Conservation (phyloP, 2,113 vertebrate genomes). For the Pangasianodon gigas region DNA sequence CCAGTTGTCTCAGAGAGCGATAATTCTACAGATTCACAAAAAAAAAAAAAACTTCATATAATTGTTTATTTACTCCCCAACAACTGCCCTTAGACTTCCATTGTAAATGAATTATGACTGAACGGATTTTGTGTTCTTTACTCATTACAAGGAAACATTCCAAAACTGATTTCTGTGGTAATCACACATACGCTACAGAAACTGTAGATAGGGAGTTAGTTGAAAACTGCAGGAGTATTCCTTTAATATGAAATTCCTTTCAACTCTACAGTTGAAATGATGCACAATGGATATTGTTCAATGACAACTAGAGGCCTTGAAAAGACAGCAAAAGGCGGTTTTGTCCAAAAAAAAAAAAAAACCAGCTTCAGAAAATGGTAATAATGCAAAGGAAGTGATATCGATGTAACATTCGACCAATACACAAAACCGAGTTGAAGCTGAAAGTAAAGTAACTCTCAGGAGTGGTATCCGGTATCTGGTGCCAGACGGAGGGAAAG, state of each 20-base stretch:
- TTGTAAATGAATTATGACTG: background rate
- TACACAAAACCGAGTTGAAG: conserved; percentile 2
- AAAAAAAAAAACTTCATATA: background rate
- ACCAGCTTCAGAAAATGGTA: background rate
- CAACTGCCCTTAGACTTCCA: background rate
- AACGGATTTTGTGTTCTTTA: background rate
- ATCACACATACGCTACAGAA: background rate
- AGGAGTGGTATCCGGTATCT: conserved; percentile 38
- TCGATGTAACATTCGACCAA: background rate
- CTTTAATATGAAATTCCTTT: background rate
- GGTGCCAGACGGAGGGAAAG: conserved; percentile 28
- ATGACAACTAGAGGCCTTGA: background rate
- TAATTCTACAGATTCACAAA: background rate
- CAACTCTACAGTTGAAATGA: background rate
- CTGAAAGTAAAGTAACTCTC: conserved; percentile 27
- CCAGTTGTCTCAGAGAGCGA: background rate
- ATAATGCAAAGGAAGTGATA: background rate
- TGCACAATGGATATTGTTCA: background rate
- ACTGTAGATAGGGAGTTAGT: background rate
- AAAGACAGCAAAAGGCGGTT: background rate
- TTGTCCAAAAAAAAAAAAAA: background rate
- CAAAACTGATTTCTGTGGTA: background rate
- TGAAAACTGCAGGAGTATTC: background rate
- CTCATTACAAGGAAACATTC: background rate
- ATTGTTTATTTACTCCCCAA: background rate